Percentiles rank a stretch among this genome's conserved stretches.
These are phyloP conservation scores for Pedionomus torquatus DNA, from an alignment of 2,113 vertebrate genomes.

Conservation along the genomic window DNA sequence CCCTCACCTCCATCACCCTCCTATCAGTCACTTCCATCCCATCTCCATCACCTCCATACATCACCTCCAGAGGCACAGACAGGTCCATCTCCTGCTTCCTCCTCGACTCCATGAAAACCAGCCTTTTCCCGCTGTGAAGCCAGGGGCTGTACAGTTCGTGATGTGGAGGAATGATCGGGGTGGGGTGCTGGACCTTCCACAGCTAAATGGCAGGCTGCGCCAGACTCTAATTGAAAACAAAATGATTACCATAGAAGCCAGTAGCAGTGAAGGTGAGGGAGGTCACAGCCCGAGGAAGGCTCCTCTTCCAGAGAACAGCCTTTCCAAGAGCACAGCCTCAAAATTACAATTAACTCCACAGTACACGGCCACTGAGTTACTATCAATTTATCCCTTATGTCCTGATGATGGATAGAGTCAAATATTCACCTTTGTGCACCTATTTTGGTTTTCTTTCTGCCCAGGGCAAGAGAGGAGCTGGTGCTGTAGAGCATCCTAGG, in stretches of 20 bases:
- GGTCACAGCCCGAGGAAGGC: background rate
- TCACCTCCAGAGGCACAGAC: rapidly evolving
- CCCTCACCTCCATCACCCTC: too few relatives aligned
- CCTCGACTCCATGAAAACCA: rapidly evolving
- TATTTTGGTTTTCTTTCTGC: background rate
- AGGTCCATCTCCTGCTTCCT: rapidly evolving
- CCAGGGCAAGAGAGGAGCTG: background rate
- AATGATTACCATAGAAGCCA: rapidly evolving
- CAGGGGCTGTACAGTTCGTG: rapidly evolving
- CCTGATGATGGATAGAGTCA: background rate
- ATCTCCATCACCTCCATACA: background rate
- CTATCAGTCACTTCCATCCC: background rate
- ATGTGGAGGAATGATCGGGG: background rate
- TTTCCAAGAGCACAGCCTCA: rapidly evolving
- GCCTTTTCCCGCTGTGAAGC: rapidly evolving
- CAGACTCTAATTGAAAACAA: background rate
- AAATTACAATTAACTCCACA: rapidly evolving
- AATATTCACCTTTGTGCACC: background rate
- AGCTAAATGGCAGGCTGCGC: background rate
- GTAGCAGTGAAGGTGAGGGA: rapidly evolving
- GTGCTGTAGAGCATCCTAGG: background rate
- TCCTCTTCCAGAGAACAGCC: background rate
- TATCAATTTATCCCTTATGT: background rate
- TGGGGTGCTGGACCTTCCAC: background rate
- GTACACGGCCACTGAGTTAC: too few relatives aligned